phyloP scores from a whole-genome alignment of 1,140 invertebrate genomes.

The Sarcophaga bullata region DNA sequence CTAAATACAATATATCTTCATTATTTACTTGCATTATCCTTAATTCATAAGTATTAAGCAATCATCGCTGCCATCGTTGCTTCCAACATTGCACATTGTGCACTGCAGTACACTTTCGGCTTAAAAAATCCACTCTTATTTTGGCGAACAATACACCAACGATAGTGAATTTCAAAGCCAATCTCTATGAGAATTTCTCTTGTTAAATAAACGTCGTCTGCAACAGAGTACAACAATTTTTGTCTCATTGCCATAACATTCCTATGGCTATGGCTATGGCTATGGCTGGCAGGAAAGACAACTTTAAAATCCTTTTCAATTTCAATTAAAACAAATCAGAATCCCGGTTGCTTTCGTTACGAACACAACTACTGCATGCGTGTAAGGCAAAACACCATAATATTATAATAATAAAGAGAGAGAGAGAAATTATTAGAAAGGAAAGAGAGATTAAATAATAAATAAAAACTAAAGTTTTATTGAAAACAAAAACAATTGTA shows the following conservation, averaged over 20 bases:
- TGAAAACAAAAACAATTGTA: background rate
- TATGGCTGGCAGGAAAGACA: background rate
- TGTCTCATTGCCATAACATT: background rate
- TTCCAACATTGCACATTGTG: no score
- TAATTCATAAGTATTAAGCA: no score
- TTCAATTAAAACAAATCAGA: slow-evolving; percentile 32
- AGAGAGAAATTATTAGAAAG: background rate
- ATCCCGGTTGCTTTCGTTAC: slow-evolving; percentile 33
- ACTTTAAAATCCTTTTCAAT: slow-evolving; percentile 27
- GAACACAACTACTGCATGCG: background rate
- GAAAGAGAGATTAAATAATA: background rate
- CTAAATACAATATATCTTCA: no score
- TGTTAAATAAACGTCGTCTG: background rate
- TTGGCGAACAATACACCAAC: background rate
- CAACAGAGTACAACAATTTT: background rate
- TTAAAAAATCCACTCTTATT: background rate
- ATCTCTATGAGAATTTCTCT: background rate
- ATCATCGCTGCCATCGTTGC: no score
- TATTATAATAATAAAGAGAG: background rate
- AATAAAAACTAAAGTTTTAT: background rate
- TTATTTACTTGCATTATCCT: no score
- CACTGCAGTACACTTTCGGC: background rate
- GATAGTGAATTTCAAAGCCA: background rate
- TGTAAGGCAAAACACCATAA: background rate
- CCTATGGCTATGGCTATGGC: background rate